Evolutionary conservation across 2,888 invertebrate genomes (phyloP).

Genomic region (Apamea anceps): DNA sequence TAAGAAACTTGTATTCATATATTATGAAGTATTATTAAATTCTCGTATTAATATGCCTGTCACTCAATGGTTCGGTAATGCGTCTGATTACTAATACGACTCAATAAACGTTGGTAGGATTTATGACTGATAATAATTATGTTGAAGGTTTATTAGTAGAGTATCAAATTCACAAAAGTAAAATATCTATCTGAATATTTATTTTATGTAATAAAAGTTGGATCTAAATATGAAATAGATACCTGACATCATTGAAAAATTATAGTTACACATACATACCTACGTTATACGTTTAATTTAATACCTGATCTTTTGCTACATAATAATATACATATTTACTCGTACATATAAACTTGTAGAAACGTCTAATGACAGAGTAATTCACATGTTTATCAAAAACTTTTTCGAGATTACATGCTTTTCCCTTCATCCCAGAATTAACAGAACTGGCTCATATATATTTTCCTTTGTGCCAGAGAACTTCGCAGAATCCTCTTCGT

Average conservation of each 20-base stretch:
- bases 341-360: not conserved
- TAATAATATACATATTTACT: too few species aligned
- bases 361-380: slow-evolving; percentile 1
- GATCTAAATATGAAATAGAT: not conserved
- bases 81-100: not conserved
- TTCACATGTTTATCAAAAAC: not conserved
- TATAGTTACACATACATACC: not conserved
- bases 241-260: not conserved
- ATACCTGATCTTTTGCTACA: not conserved
- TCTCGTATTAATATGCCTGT: slow-evolving; percentile 23
- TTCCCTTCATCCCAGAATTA: slow-evolving; percentile 30
- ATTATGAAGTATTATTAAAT: slow-evolving; percentile 14
- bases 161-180: not conserved
- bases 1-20: not conserved
- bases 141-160: not conserved
- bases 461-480: slow-evolving; percentile 22
- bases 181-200: not conserved
- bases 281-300: slow-evolving; percentile 9
- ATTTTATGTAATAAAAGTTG: not conserved
- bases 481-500: slow-evolving; percentile 10
- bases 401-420: not conserved
- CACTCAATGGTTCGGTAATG: slow-evolving; percentile 7
- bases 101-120: not conserved
- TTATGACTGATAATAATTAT: not conserved
- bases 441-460: slow-evolving; percentile 1